A percentile compares a stretch with the other conserved stretches of the same genome.
Evolutionary conservation across 2,888 invertebrate genomes (phyloP).

Genomic region (Apamea sordens): DNA sequence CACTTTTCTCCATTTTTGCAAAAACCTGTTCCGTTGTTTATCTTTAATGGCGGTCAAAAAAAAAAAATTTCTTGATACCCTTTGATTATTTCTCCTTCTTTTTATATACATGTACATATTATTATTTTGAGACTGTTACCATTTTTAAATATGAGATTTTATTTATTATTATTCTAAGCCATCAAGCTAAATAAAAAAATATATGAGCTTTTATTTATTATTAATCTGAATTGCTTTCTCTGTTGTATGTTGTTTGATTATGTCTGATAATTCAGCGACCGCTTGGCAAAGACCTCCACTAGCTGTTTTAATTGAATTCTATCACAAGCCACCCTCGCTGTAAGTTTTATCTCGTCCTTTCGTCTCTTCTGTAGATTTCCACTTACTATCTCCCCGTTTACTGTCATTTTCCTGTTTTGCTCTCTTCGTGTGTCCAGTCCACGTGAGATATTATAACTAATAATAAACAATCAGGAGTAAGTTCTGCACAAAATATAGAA

Average conservation of each 20-base stretch:
- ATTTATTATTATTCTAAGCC: not conserved
- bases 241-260: not conserved
- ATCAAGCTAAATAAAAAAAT: no score
- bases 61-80: not conserved
- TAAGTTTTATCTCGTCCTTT: not conserved
- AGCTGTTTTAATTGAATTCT: not conserved
- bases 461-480: not conserved
- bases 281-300: not conserved
- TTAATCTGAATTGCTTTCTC: not conserved
- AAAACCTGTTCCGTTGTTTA: no score
- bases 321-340: not conserved
- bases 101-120: not conserved
- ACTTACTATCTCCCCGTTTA: not conserved
- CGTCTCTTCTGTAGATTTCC: not conserved
- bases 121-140: not conserved
- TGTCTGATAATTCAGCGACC: not conserved
- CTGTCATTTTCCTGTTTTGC: not conserved
- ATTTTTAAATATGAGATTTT: no score
- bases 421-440: not conserved
- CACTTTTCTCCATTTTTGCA: no score
- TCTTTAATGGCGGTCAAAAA: no score
- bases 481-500: not conserved
- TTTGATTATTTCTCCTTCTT: not conserved
- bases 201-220: not conserved
- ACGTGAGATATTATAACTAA: not conserved